phyloP scores from a whole-genome alignment of 2,888 invertebrate genomes.

The Euzetes globulus region DNA sequence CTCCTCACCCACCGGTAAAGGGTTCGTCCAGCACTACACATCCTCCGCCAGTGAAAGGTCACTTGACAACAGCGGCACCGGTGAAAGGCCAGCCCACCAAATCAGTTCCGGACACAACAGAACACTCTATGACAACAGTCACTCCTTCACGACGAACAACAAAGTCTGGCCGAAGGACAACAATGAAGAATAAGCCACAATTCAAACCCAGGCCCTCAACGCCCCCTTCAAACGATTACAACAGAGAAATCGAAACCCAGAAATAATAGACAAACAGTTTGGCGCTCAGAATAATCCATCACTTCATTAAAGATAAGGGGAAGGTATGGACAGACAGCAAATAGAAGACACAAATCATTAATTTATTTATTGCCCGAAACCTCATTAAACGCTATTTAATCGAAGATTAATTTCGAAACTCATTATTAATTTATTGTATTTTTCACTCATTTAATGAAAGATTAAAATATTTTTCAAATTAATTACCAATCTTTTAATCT shows the following conservation, averaged over 20 bases:
- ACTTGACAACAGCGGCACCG: background rate
- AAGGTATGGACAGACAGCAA: no score
- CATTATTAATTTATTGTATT: no score
- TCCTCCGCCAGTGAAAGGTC: background rate
- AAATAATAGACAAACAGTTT: background rate
- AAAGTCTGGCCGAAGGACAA: background rate
- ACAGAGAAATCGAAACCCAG: background rate
- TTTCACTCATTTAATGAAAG: no score
- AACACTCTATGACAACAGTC: background rate
- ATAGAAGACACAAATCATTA: no score
- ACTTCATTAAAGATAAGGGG: no score
- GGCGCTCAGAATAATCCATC: no score
- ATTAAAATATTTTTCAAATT: no score
- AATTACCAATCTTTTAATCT: no score
- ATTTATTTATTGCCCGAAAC: no score
- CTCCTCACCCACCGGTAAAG: background rate
- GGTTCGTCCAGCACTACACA: background rate
- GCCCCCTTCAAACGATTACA: background rate
- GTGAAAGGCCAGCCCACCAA: background rate
- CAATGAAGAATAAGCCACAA: background rate
- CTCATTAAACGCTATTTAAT: no score
- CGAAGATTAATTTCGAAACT: no score
- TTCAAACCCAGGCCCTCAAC: conserved; percentile 6
- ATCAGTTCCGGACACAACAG: background rate
- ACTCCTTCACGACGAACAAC: background rate